Conservation (phyloP, 1,140 invertebrate genomes). For the Temnothorax longispinosus region DNA sequence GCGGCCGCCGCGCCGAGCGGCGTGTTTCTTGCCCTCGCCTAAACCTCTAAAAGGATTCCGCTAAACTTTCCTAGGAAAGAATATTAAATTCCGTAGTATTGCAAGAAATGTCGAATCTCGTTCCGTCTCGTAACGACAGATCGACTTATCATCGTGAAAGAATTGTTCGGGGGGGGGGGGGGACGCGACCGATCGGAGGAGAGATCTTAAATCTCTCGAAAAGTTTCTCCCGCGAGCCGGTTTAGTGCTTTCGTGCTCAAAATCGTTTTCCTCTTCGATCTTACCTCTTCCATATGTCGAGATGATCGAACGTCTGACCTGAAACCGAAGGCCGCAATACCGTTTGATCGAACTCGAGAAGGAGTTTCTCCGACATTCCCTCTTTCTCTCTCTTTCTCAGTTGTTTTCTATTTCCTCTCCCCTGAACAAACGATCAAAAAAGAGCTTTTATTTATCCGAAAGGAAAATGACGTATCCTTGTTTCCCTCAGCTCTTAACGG, state of each 20-base stretch:
- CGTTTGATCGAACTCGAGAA: conserved; percentile 57
- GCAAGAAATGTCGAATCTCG: conserved; percentile 57
- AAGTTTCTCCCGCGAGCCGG: conserved; percentile 41
- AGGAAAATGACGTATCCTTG: conserved; percentile 23
- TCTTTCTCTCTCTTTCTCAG: background rate
- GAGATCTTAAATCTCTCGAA: conserved; percentile 54
- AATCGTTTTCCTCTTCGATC: conserved; percentile 45
- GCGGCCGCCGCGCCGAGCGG: conserved; percentile 9
- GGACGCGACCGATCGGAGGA: conserved; percentile 30
- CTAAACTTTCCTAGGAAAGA: conserved; percentile 51
- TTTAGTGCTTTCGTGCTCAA: conserved; percentile 47
- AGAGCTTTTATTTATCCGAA: conserved; percentile 43
- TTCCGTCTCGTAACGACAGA: conserved; percentile 57
- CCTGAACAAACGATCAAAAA: conserved; percentile 38
- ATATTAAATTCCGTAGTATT: conserved; percentile 57
- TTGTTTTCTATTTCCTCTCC: background rate
- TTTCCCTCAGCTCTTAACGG: conserved; percentile 35
- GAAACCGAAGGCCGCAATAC: conserved; percentile 65
- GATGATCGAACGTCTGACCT: conserved; percentile 66
- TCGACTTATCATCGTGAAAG: conserved; percentile 58
- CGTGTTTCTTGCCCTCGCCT: conserved; percentile 42
- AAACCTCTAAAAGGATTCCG: conserved; percentile 50
- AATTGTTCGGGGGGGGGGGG: background rate
- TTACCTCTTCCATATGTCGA: conserved; percentile 53
- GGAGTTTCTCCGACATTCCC: conserved; percentile 38